These are phyloP conservation scores for Aproaerema taeniolella DNA, from an alignment of 2,888 invertebrate genomes.

Conservation along the genomic window DNA sequence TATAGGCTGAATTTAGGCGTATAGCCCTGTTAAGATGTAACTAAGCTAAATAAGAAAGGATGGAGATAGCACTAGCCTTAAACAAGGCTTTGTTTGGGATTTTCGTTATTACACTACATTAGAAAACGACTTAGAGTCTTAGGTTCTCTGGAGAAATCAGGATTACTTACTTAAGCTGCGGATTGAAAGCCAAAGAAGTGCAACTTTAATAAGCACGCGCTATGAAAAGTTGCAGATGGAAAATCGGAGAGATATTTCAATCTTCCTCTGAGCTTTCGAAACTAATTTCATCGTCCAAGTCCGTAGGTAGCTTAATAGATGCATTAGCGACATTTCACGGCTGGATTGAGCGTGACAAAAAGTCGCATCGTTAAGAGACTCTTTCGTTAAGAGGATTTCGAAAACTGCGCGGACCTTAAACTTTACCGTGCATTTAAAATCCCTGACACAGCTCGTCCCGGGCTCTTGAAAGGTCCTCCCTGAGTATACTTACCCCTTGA, in stretches of 20 bases:
- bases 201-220: too few relatives aligned
- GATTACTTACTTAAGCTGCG: not conserved
- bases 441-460: constrained; percentile 14
- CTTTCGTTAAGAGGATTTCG: constrained; percentile 11
- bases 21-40: too few relatives aligned
- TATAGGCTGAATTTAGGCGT: not conserved
- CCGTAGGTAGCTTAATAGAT: too few relatives aligned
- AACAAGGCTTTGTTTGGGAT: constrained; percentile 11
- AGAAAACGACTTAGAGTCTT: constrained; percentile 6
- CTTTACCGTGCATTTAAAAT: constrained; percentile 15
- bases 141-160: constrained; percentile 1
- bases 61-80: constrained; percentile 8
- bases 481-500: not conserved
- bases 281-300: too few relatives aligned
- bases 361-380: constrained; percentile 9
- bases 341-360: not conserved
- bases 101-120: constrained; percentile 10
- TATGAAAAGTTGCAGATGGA: too few relatives aligned
- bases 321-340: constrained; percentile 1
- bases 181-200: too few relatives aligned
- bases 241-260: too few relatives aligned
- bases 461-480: not conserved
- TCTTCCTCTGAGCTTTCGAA: too few relatives aligned
- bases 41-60: constrained; percentile 10
- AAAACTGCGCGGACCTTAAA: constrained; percentile 3